phyloP scores from a whole-genome alignment of 35 echinoderm and acorn worm species.

The Ophiothrix spiculata region DNA sequence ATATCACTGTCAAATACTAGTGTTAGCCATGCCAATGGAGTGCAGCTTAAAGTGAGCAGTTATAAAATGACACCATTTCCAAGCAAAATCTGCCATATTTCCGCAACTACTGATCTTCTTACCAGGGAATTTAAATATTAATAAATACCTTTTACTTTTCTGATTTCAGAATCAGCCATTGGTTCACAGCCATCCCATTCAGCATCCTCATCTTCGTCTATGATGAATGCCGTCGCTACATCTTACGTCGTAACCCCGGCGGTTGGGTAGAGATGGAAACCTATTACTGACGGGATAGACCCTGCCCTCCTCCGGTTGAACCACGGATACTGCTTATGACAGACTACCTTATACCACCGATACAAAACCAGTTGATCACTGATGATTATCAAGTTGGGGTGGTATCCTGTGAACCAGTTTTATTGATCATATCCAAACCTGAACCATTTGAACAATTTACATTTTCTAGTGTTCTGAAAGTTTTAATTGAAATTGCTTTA shows the following conservation, averaged over 20 bases:
- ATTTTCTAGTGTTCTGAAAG: not conserved
- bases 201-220: constrained; percentile 95
- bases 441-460: not conserved
- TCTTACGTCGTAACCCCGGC: constrained; percentile 84
- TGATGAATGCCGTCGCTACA: constrained; percentile 92
- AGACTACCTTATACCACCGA: too few relatives aligned
- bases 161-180: constrained; percentile 71
- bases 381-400: not conserved
- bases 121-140: too few relatives aligned
- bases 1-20: too few relatives aligned
- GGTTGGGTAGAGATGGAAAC: constrained; percentile 93
- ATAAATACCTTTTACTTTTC: not conserved
- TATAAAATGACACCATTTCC: too few relatives aligned
- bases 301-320: not conserved
- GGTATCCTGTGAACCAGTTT: not conserved
- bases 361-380: not conserved
- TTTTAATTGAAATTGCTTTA: not conserved
- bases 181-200: constrained; percentile 81
- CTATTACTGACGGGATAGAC: constrained; percentile 71
- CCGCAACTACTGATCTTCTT: too few relatives aligned
- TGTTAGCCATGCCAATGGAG: too few relatives aligned
- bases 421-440: not conserved
- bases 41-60: too few relatives aligned
- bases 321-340: not conserved
- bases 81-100: too few relatives aligned